Conservation (phyloP, 2,888 invertebrate genomes). For the Hymenopus coronatus region DNA sequence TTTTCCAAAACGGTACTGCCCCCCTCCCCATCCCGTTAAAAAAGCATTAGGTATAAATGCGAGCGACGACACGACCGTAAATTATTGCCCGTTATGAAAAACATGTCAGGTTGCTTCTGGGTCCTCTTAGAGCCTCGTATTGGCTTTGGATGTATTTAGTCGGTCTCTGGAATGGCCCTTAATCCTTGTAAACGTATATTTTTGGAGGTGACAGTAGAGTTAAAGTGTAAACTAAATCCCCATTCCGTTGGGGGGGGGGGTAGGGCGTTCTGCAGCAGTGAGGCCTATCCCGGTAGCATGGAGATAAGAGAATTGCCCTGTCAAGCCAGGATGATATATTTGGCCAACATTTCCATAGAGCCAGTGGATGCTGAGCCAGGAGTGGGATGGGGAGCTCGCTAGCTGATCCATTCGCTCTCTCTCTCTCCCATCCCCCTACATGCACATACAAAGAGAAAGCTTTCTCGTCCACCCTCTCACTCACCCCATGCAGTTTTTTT, state of each 20-base stretch:
- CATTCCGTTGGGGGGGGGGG: slow-evolving; percentile 10
- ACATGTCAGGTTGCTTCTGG: too few relatives aligned
- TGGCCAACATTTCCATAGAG: slow-evolving; percentile 82
- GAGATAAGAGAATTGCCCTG: slow-evolving; percentile 36
- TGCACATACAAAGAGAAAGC: neutral
- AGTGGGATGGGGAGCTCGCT: neutral
- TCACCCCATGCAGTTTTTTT: slow-evolving; percentile 2
- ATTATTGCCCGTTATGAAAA: too few relatives aligned
- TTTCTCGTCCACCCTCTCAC: slow-evolving; percentile 2
- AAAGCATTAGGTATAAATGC: too few relatives aligned
- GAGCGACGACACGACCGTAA: too few relatives aligned
- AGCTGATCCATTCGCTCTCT: slow-evolving; percentile 12
- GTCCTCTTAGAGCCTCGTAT: neutral
- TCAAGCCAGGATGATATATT: slow-evolving; percentile 72
- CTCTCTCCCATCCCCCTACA: neutral
- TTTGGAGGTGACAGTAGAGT: slow-evolving; percentile 21
- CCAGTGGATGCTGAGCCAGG: slow-evolving; percentile 23
- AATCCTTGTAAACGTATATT: slow-evolving; percentile 22
- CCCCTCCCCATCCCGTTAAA: too few relatives aligned
- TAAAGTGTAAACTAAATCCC: slow-evolving; percentile 20
- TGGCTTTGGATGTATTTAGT: slow-evolving; percentile 11
- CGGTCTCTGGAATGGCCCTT: slow-evolving; percentile 13
- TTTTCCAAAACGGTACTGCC: too few relatives aligned
- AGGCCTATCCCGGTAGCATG: slow-evolving; percentile 21
- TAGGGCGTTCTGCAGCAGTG: neutral